These are phyloP conservation scores for Orbicella faveolata DNA, from an alignment of 64 coral and sea anemone genomes.

Conservation along the genomic window DNA sequence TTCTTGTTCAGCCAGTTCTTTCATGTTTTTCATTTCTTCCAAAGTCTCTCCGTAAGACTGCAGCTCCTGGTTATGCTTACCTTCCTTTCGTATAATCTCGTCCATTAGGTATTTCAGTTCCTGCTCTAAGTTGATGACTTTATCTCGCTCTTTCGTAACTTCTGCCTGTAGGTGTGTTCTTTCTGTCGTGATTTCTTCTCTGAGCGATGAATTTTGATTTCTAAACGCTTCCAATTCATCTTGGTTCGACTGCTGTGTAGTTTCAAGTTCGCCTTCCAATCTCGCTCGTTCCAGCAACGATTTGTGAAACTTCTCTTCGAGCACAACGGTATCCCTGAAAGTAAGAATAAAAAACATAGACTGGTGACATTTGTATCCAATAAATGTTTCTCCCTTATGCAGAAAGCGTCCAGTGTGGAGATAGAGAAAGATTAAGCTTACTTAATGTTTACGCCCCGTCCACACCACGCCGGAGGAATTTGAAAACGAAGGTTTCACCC, in stretches of 20 bases:
- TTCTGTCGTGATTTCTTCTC: slow-evolving; percentile 51
- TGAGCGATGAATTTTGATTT: slow-evolving; percentile 54
- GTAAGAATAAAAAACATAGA: not conserved
- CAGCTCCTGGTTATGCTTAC: not conserved
- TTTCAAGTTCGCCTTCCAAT: slow-evolving; percentile 82
- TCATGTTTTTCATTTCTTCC: slow-evolving; percentile 41
- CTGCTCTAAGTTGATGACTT: slow-evolving; percentile 51
- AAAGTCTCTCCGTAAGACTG: not conserved
- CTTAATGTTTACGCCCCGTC: no score
- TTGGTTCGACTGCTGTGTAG: slow-evolving; percentile 44
- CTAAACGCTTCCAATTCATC: slow-evolving; percentile 32
- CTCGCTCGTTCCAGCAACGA: slow-evolving; percentile 73
- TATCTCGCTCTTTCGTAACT: slow-evolving; percentile 49
- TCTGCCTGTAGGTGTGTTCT: slow-evolving; percentile 53
- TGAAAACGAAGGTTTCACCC: no score
- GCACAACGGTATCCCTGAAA: slow-evolving; percentile 32
- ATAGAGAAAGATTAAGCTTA: no score
- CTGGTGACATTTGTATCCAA: no score
- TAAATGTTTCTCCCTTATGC: no score
- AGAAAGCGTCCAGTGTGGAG: no score
- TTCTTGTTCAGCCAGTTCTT: slow-evolving; percentile 60
- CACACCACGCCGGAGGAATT: no score
- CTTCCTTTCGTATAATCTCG: slow-evolving; percentile 40
- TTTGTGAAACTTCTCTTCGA: slow-evolving; percentile 65
- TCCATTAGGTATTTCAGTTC: slow-evolving; percentile 40